These are phyloP conservation scores for Eunapius fragilis DNA, from an alignment of 37 sponge, comb jelly and placozoan species.

Conservation along the genomic window DNA sequence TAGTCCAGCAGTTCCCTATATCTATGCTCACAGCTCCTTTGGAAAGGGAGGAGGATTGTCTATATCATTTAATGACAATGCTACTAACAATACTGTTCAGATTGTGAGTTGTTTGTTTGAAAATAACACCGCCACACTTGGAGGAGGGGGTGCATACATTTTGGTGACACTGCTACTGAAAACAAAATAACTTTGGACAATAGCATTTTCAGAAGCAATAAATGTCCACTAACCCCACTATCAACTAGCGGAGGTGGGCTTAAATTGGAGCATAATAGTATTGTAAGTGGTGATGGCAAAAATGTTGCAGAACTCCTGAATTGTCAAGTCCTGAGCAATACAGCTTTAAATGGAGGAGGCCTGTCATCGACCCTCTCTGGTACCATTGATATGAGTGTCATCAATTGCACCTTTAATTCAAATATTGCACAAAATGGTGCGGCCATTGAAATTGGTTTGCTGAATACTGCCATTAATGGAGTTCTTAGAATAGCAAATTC, in stretches of 20 bases:
- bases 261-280: conserved; percentile 14
- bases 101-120: conserved; percentile 27
- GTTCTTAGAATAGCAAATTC: conserved; percentile 2
- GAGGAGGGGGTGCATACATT: conserved; percentile 59
- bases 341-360: conserved; percentile 56
- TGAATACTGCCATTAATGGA: conserved; percentile 9
- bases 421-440: conserved; percentile 49
- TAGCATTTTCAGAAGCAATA: not conserved
- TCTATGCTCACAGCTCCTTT: conserved; percentile 31
- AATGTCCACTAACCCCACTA: too few relatives aligned
- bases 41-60: conserved; percentile 69
- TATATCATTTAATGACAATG: conserved; percentile 44
- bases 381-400: not conserved
- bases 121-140: conserved; percentile 35
- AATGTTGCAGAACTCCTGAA: not conserved
- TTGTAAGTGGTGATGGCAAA: too few relatives aligned
- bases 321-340: not conserved
- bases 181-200: conserved; percentile 24
- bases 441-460: conserved; percentile 20
- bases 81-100: conserved; percentile 20
- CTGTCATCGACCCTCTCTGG: conserved; percentile 3
- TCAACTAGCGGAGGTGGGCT: conserved; percentile 55
- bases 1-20: conserved; percentile 7
- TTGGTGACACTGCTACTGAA: conserved; percentile 19
- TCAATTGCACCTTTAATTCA: not conserved